Evolutionary conservation across 2,113 vertebrate genomes (phyloP).

Genomic region (Alaudala cheleensis): DNA sequence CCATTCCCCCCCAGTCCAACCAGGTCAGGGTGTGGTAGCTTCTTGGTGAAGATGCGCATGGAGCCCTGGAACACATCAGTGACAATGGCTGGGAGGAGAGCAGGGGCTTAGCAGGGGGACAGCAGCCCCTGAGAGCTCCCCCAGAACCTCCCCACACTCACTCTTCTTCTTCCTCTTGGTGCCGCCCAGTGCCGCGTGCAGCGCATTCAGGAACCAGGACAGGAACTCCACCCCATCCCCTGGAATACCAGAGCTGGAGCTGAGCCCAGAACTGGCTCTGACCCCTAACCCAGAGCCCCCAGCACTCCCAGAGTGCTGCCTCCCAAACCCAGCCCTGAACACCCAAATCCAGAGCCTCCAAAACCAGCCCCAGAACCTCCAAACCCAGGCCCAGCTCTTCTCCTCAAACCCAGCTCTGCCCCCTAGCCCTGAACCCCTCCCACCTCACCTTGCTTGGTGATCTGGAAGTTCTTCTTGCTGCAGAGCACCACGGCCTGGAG

Average conservation of each 20-base stretch:
- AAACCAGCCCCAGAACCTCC: neutral
- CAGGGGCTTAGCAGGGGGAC: neutral
- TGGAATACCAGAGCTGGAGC: neutral
- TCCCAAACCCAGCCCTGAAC: neutral
- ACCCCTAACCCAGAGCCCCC: neutral
- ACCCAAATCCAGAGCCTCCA: neutral
- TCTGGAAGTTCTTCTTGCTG: slow-evolving; percentile 98
- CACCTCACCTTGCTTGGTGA: slow-evolving; percentile 90
- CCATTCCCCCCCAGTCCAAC: slow-evolving; percentile 55
- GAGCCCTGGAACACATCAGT: slow-evolving; percentile 95
- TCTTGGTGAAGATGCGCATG: slow-evolving; percentile 98
- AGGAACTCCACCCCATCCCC: slow-evolving; percentile 96
- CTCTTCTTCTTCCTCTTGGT: slow-evolving; percentile 94
- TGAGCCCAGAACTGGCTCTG: neutral
- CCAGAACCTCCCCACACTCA: slow-evolving; percentile 47
- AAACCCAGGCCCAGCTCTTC: neutral
- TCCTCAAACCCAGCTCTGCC: too few relatives aligned
- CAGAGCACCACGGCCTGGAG: slow-evolving; percentile 96
- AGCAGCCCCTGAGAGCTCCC: rapidly evolving
- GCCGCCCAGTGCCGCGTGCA: slow-evolving; percentile 91
- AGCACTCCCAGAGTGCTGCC: neutral
- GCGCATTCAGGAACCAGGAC: slow-evolving; percentile 95
- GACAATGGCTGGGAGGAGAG: slow-evolving; percentile 81
- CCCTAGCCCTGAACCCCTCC: neutral
- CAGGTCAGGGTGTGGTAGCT: slow-evolving; percentile 93